Percentiles rank a stretch among this genome's conserved stretches.
These are phyloP conservation scores for Champsocephalus esox DNA, from an alignment of 2,797 vertebrate species.

Conservation along the genomic window DNA sequence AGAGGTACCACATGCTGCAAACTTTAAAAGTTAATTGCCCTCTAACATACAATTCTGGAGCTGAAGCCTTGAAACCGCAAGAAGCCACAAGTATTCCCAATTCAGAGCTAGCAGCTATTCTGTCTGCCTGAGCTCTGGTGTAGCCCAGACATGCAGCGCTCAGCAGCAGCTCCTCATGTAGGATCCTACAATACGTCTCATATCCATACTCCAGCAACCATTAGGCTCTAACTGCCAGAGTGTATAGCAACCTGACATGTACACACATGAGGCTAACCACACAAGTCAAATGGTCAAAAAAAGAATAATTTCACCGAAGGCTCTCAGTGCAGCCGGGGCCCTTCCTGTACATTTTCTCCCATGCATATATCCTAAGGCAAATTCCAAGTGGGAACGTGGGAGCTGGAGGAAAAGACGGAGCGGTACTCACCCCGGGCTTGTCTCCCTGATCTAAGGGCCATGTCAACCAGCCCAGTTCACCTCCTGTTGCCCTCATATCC, in stretches of 20 bases:
- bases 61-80: slow-evolving; percentile 81
- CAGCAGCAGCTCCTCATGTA: slow-evolving; percentile 45
- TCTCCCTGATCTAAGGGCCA: slow-evolving; percentile 85
- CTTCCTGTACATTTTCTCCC: slow-evolving; percentile 37
- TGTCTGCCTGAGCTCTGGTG: slow-evolving; percentile 67
- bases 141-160: slow-evolving; percentile 72
- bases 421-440: slow-evolving; percentile 89
- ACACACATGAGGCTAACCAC: slow-evolving; percentile 40
- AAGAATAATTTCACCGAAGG: slow-evolving; percentile 31
- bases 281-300: slow-evolving; percentile 60
- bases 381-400: slow-evolving; percentile 59
- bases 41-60: slow-evolving; percentile 83
- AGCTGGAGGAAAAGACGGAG: slow-evolving; percentile 36
- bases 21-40: slow-evolving; percentile 86
- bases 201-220: slow-evolving; percentile 24
- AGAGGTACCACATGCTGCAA: slow-evolving; percentile 81
- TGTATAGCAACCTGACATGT: slow-evolving; percentile 47
- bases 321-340: slow-evolving; percentile 4
- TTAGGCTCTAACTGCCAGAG: slow-evolving; percentile 36
- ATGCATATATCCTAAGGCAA: slow-evolving; percentile 49
- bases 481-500: slow-evolving; percentile 91
- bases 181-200: slow-evolving; percentile 27
- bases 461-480: slow-evolving; percentile 95
- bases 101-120: slow-evolving; percentile 72
- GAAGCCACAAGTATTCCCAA: slow-evolving; percentile 84